These are phyloP conservation scores for Euwallacea similis DNA, from an alignment of 1,140 invertebrate genomes.

Conservation along the genomic window DNA sequence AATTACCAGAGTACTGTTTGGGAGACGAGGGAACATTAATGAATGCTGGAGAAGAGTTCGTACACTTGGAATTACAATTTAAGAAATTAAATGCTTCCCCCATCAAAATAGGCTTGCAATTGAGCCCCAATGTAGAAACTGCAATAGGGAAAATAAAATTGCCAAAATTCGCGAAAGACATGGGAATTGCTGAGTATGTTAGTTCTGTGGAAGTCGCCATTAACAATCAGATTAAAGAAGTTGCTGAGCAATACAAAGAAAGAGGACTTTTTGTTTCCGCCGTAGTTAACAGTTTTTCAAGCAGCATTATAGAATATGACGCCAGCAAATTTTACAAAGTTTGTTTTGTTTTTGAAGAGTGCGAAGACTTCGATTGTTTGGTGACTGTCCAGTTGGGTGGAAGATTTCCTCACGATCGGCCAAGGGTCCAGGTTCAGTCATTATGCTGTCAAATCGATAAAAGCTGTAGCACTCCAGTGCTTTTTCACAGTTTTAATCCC, in stretches of 20 bases:
- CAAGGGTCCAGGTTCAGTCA: constrained; percentile 46
- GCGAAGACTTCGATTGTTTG: constrained; percentile 45
- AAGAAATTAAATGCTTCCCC: constrained; percentile 43
- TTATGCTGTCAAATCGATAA: constrained; percentile 46
- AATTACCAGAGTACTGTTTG: constrained; percentile 48
- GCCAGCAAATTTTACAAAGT: constrained; percentile 45
- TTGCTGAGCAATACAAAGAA: constrained; percentile 39
- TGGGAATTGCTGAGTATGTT: constrained; percentile 46
- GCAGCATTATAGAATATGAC: constrained; percentile 51
- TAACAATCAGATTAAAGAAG: constrained; percentile 34
- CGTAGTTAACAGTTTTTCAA: constrained; percentile 43
- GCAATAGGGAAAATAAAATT: constrained; percentile 43
- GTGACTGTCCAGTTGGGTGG: constrained; percentile 46
- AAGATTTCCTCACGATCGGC: constrained; percentile 49
- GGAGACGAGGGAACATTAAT: constrained; percentile 24
- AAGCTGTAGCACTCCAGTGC: constrained; percentile 36
- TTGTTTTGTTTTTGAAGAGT: constrained; percentile 45
- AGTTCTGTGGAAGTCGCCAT: constrained; percentile 41
- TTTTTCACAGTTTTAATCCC: constrained; percentile 44
- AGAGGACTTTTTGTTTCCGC: constrained; percentile 48
- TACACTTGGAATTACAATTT: constrained; percentile 45
- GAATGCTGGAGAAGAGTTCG: constrained; percentile 47
- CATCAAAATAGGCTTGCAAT: constrained; percentile 42
- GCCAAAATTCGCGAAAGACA: constrained; percentile 43
- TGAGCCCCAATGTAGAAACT: constrained; percentile 49